A percentile compares a stretch with the other conserved stretches of the same genome.
phyloP scores from a whole-genome alignment of 2,797 vertebrate genomes.

The Manis crassicaudata region DNA sequence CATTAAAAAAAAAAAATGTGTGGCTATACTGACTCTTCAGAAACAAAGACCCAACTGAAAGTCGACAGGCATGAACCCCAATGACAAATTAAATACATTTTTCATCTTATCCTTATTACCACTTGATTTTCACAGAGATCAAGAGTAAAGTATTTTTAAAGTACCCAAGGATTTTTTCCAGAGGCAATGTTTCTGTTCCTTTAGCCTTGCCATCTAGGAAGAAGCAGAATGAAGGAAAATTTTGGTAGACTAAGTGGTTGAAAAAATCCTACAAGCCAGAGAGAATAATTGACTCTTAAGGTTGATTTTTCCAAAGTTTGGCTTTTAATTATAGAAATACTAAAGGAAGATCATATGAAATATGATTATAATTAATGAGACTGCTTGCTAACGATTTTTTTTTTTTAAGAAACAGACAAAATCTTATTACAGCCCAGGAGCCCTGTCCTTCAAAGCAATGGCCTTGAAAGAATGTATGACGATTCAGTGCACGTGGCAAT shows the following conservation, averaged over 20 bases:
- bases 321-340: background rate
- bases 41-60: slow-evolving; percentile 34
- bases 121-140: background rate
- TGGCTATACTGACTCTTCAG: background rate
- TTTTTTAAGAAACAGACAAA: slow-evolving; percentile 31
- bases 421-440: background rate
- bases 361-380: background rate
- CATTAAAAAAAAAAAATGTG: background rate
- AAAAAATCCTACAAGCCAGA: background rate
- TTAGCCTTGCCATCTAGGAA: background rate
- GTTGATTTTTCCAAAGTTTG: background rate
- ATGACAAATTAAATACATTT: background rate
- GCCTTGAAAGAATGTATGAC: background rate
- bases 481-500: background rate
- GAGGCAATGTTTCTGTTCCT: background rate
- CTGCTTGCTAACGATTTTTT: background rate
- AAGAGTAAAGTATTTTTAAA: background rate
- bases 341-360: background rate
- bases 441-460: slow-evolving; percentile 10
- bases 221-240: background rate
- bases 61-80: background rate
- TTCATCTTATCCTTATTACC: background rate
- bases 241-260: background rate
- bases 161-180: background rate
- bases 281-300: background rate